Conservation (phyloP, 2,113 vertebrate species). For the Apaloderma vittatum region DNA sequence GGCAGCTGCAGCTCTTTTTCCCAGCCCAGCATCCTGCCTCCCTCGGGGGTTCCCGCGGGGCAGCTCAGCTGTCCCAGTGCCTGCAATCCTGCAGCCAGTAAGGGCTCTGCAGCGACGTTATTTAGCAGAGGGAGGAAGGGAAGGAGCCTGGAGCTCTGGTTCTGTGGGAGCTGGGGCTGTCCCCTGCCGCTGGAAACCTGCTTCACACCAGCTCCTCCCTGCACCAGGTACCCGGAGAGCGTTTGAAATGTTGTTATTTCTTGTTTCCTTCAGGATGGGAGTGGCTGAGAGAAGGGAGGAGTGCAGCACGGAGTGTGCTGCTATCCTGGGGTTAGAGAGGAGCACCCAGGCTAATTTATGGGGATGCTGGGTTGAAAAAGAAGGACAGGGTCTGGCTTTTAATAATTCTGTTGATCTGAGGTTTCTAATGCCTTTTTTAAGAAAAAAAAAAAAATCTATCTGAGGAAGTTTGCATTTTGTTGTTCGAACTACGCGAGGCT, state of each 20-base stretch:
- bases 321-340: rapidly evolving
- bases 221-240: background rate
- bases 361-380: background rate
- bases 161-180: background rate
- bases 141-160: background rate
- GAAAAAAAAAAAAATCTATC: background rate
- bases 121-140: background rate
- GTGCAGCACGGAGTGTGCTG: background rate
- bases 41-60: background rate
- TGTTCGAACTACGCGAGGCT: background rate
- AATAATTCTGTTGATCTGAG: background rate
- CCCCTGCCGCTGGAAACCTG: background rate
- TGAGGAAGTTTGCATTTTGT: background rate
- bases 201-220: background rate
- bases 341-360: background rate
- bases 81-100: background rate
- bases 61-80: background rate
- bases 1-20: background rate
- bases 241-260: background rate
- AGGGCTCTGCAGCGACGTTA: background rate
- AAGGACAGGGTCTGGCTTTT: background rate
- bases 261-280: background rate
- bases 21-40: background rate
- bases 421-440: background rate
- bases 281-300: background rate